These are phyloP conservation scores for Spondyliosoma cantharus DNA, from an alignment of 2,797 vertebrate genomes.

Conservation along the genomic window DNA sequence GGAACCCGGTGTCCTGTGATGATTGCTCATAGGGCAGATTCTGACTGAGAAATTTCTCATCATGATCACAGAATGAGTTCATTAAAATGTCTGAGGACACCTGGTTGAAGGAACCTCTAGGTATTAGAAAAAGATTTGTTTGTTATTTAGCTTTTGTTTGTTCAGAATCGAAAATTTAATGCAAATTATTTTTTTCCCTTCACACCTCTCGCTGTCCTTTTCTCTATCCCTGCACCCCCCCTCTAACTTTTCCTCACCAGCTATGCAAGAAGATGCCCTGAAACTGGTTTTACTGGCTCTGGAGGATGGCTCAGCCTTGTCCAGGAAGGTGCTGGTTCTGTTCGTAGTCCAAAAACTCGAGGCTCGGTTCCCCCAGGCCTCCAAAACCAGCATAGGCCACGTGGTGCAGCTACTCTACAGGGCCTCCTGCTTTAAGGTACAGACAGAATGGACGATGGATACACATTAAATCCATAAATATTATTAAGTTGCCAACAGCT, in stretches of 20 bases:
- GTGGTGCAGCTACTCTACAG: constrained; percentile 97
- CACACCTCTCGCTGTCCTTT: not conserved
- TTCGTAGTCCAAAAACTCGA: constrained; percentile 97
- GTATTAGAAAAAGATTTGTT: constrained; percentile 1
- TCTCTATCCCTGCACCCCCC: not conserved
- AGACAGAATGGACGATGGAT: not conserved
- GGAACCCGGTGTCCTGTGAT: constrained; percentile 83
- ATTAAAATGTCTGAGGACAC: constrained; percentile 76
- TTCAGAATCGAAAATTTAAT: not conserved
- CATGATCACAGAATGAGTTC: constrained; percentile 79
- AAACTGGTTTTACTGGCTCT: constrained; percentile 94
- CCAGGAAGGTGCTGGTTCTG: constrained; percentile 95
- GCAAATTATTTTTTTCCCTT: not conserved
- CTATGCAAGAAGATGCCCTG: constrained; percentile 97
- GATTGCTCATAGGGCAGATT: constrained; percentile 98
- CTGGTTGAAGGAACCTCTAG: not conserved
- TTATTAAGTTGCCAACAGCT: not conserved
- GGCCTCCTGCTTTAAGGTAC: constrained; percentile 97
- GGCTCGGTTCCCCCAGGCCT: constrained; percentile 95
- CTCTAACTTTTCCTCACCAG: constrained; percentile 71
- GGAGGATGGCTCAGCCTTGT: constrained; percentile 96
- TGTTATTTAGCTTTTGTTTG: not conserved
- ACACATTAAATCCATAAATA: not conserved
- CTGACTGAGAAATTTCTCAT: constrained; percentile 84
- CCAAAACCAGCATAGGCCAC: constrained; percentile 97